Conservation (phyloP, 2,888 invertebrate genomes). For the Diadromus collaris region DNA sequence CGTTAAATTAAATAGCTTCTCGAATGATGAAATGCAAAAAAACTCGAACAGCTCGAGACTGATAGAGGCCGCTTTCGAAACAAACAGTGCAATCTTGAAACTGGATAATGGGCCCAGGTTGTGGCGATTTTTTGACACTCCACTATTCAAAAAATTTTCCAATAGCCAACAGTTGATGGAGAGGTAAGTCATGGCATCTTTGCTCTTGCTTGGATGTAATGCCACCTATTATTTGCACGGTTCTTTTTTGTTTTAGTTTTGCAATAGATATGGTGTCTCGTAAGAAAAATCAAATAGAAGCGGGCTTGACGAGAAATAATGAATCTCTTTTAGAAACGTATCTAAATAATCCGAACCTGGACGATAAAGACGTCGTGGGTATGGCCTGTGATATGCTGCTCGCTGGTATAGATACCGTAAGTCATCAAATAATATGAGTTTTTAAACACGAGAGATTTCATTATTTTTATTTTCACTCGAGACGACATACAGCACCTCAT, state of each 20-base stretch:
- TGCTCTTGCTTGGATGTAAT: slow-evolving; percentile 16
- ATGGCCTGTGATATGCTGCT: slow-evolving; percentile 92
- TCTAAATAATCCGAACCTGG: slow-evolving; percentile 85
- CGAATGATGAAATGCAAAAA: slow-evolving; percentile 82
- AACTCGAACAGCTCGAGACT: slow-evolving; percentile 85
- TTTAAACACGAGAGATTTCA: neutral
- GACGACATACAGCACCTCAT: slow-evolving; percentile 90
- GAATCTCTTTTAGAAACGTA: slow-evolving; percentile 86
- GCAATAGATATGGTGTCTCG: slow-evolving; percentile 85
- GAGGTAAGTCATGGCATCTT: slow-evolving; percentile 78
- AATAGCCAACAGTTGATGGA: slow-evolving; percentile 88
- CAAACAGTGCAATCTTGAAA: slow-evolving; percentile 86
- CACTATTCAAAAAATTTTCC: slow-evolving; percentile 86
- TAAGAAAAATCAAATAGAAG: slow-evolving; percentile 82
- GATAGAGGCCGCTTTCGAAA: slow-evolving; percentile 87
- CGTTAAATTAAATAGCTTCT: slow-evolving; percentile 86
- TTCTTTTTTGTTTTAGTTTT: slow-evolving; percentile 75
- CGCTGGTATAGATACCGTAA: slow-evolving; percentile 93
- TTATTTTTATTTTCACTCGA: slow-evolving; percentile 76
- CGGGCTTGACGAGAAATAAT: slow-evolving; percentile 67
- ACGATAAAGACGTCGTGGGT: slow-evolving; percentile 90
- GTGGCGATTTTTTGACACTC: slow-evolving; percentile 88
- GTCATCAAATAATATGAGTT: slow-evolving; percentile 57
- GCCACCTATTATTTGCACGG: neutral
- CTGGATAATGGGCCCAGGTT: slow-evolving; percentile 86